These are phyloP conservation scores for Gambelia wislizenii DNA, from an alignment of 2,797 vertebrate genomes.

Conservation along the genomic window DNA sequence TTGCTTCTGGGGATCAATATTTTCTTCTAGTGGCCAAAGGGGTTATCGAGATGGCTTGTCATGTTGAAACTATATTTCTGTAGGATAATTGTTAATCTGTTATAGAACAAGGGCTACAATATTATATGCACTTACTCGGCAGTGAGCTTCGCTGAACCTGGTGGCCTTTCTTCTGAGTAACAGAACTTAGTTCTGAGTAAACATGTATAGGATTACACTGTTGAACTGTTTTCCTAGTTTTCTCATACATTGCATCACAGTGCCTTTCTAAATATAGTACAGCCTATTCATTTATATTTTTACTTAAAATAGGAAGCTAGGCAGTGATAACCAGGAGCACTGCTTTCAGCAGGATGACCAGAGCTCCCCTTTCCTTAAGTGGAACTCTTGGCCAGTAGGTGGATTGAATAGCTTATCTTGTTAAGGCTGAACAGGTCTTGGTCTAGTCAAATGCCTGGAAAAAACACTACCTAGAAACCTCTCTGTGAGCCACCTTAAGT, in stretches of 20 bases:
- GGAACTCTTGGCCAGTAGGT: not conserved
- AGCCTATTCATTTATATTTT: not conserved
- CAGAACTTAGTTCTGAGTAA: not conserved
- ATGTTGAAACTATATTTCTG: conserved; percentile 9
- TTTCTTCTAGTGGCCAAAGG: conserved; percentile 12
- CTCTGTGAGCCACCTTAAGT: too few species aligned
- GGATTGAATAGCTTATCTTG: not conserved
- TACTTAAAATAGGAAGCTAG: not conserved
- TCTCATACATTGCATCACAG: not conserved
- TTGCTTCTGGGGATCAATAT: not conserved
- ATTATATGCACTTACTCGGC: not conserved
- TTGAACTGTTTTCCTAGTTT: not conserved
- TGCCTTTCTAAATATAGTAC: not conserved
- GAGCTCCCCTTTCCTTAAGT: not conserved
- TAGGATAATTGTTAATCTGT: not conserved
- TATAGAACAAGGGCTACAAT: not conserved
- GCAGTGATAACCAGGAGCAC: not conserved
- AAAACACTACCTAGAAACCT: not conserved
- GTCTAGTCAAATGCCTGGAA: not conserved
- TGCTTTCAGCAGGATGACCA: not conserved
- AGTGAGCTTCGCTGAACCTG: not conserved
- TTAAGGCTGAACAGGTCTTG: not conserved
- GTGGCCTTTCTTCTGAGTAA: not conserved
- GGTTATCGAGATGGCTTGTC: conserved; percentile 33
- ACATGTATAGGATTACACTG: not conserved